Base-by-base conservation (phyloP, 2,113 vertebrate genomes). In the Ageneiosus marmoratus region DNA sequence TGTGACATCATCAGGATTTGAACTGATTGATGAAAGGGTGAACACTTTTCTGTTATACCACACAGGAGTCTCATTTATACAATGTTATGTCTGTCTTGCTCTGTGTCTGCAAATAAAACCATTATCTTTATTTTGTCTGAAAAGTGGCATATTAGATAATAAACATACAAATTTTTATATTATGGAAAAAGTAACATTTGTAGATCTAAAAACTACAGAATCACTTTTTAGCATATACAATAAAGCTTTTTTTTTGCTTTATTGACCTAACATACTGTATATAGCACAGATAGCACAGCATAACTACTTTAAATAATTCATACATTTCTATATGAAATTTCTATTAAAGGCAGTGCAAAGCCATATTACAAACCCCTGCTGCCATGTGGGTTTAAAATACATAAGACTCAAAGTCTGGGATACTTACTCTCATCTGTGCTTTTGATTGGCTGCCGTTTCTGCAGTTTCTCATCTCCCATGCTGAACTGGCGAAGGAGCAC, bases 401-500 rank as follows among this genome's bases (percentile, higher is more conserved):
- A n/a, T n/a, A 44, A 32, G 15, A 62, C 0, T 22, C 13, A 24
- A 41, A 27, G 24, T 22, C 22, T 22, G 7, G 20, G 32, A 74
- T 63, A 92, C 95, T 95, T 89, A 99, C 98, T 95, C 93, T 99
- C 98, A 70, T 99, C 96, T 0, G 92, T 95, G 81, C 95, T 95
- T 41, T 91, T 95, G 90, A 99, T 97, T 9, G 97, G 95, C 88
- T 97, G 97, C 37, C 95, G 94, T 87, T 96, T 98, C 90, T 98
- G 98, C 56, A 94, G 91, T 90, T 95, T 95, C 86, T 99, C 98
- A 32, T 98, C 97, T 3, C 94, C 94, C 63, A 94, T 93, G 87
- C 95, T 97, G 90, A 99, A 99, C 86, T 98, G 95, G 75, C 96
- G 95, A 89, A 99, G 88, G 37, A 99, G 94, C 86, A 99, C 94